Evolutionary conservation across 2,113 vertebrate species (phyloP), one percentile per base, ranked within the genome.

Genomic region (Oenanthe oenanthe): DNA sequence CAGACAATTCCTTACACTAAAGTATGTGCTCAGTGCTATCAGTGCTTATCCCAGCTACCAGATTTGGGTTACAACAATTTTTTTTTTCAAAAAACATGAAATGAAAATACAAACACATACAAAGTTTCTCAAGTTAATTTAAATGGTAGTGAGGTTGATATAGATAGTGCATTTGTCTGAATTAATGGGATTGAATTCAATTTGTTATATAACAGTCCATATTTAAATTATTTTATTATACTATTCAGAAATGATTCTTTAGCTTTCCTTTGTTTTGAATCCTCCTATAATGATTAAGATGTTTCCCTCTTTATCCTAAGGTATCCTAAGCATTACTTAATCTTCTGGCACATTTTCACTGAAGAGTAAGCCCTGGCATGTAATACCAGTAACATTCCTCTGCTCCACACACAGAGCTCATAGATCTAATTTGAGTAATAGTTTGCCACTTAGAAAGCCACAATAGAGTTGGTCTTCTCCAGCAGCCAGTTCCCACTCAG

Each of bases 1-100:
- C 75, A 92, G 67, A 84, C 74, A 65, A 79, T 88, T 95, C 17
- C 78, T 86, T 85, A 87, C 51, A 92, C 88, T 86, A 38, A 93
- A 51, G 31, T 15, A 45, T 22, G 25, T 34, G 7, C 47, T 76
- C 47, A 53, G 62, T 89, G 53, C 10, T 90, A 50, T 91, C 67
- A 80, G 28, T 82, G 83, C 71, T 73, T 31, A 36, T 85, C 34
- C 2, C 57, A 76, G 89, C 78, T 95, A 92, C 72, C 60, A 90
- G 48, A 25, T 95, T 87, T 85, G 57, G 62, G 29, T 65, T 45
- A 34, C 88, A 96, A 80, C 17, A 80, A 91, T 20, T 20, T 20
- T 45, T 19, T 93, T 89, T 94, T 87, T 61, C 7, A 25, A 51
- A 51, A 15, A 24, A 57, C 77, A 29, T 62, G 7, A 66, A 94